Base-by-base conservation (phyloP, 2,113 vertebrate genomes). In the Halichoeres trimaculatus region DNA sequence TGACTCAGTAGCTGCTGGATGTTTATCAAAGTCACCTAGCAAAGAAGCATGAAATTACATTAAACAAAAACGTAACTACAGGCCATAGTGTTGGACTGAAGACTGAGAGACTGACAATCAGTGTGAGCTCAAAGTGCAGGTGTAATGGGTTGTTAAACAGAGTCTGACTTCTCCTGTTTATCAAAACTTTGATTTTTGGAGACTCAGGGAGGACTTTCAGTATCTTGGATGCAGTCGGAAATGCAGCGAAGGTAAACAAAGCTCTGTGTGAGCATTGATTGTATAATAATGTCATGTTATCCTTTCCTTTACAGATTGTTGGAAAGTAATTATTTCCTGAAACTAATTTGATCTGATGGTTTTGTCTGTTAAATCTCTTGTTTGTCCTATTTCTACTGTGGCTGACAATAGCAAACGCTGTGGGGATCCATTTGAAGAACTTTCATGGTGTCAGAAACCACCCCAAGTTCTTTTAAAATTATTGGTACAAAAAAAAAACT, bases 191-290 rank as follows among this genome's bases (percentile, higher is more conserved):
- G 78, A 83, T 90, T 62, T 76, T 55, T 70, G 57, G 57, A 88
- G 91, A 91, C 90, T 94, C 90, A 90, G 92, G 92, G 90, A 92
- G 87, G 88, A 75, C 41, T 86, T 73, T 78, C 78, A 67, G 63
- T 51, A 78, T 79, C 67, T 81, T 73, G 55, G 62, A 73, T 2
- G 48, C 45, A 4, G 60, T 64, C 45, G 55, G 40, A 54, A 47
- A 81, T 78, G 80, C 73, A 82, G 76, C 50, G 66, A 70, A 61
- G 58, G 55, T 53, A 26, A 70, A 57, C 8, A 19, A 69, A 84
- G 64, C 47, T 81, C 35, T 10, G 54, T 56, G 63, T 20, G 41
- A 70, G 38, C 23, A 26, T 47, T 54, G 65, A 69, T 75, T 56
- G 74, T 20, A 74, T 20, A 43, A 80, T 74, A 48, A 58, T 47